These are phyloP conservation scores for Ictalurus punctatus DNA, from an alignment of 2,113 vertebrate genomes.

Conservation along the genomic window DNA sequence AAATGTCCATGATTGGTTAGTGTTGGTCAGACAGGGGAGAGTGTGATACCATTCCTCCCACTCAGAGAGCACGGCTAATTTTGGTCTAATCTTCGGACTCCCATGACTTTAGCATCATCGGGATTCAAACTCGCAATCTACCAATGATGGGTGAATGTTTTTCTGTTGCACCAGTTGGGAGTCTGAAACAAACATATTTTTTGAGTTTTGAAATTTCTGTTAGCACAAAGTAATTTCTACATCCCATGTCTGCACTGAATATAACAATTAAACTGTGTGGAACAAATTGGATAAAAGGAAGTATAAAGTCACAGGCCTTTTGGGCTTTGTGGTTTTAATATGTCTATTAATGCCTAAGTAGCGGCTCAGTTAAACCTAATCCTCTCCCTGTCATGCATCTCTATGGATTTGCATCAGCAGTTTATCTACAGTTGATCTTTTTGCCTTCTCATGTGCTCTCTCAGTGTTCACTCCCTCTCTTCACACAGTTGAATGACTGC, in stretches of 20 bases:
- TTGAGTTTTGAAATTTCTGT: background rate
- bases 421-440: conserved; percentile 72
- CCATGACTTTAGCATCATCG: background rate
- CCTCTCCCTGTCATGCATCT: conserved; percentile 64
- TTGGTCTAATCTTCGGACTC: background rate
- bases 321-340: background rate
- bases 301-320: conserved; percentile 20
- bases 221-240: background rate
- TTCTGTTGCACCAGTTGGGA: background rate
- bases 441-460: conserved; percentile 64
- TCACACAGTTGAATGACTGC: conserved; percentile 68
- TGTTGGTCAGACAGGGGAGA: background rate
- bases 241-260: background rate
- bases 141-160: background rate
- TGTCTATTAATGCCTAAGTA: conserved; percentile 7
- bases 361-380: conserved; percentile 55
- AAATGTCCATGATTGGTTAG: background rate
- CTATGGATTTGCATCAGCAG: conserved; percentile 68
- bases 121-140: background rate
- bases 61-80: too few relatives aligned
- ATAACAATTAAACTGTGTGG: conserved; percentile 2
- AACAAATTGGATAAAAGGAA: conserved; percentile 43
- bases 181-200: background rate
- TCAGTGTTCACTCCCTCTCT: conserved; percentile 66
- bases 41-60: too few relatives aligned